Evolutionary conservation across 2,797 vertebrate species (phyloP).

Genomic region (Furcifer pardalis): DNA sequence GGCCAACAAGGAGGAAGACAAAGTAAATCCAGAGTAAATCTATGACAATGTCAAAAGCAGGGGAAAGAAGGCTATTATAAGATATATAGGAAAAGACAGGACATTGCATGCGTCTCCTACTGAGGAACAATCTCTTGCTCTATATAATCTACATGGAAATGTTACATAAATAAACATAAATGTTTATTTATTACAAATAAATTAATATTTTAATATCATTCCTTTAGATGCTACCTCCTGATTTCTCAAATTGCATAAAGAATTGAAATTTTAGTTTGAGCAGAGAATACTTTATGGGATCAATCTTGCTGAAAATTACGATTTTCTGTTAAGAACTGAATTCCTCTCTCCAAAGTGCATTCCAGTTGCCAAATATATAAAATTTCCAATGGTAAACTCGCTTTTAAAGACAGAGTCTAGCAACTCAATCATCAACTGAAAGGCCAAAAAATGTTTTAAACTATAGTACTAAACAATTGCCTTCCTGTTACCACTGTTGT

Average conservation of each 20-base stretch:
- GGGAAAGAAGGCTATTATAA: not conserved
- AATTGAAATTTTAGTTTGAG: slow-evolving; percentile 8
- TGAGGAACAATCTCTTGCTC: not conserved
- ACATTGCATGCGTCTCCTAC: not conserved
- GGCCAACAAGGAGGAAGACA: not conserved
- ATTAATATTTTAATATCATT: not conserved
- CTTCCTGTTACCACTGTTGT: slow-evolving; percentile 1
- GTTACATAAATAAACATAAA: not conserved
- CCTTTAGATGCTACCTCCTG: not conserved
- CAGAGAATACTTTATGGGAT: slow-evolving; percentile 3
- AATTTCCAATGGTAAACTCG: slow-evolving; percentile 3
- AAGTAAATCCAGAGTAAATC: too few species aligned
- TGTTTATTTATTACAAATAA: too few species aligned
- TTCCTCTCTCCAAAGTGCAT: too few species aligned
- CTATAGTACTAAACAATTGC: not conserved
- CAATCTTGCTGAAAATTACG: too few species aligned
- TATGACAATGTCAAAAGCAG: too few species aligned
- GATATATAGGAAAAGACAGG: not conserved
- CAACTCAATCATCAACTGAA: not conserved
- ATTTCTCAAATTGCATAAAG: slow-evolving; percentile 27
- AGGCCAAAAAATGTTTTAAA: slow-evolving; percentile 16
- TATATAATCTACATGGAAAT: not conserved
- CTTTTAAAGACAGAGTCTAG: not conserved
- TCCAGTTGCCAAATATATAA: not conserved
- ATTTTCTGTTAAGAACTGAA: not conserved